phyloP scores from a whole-genome alignment of 1,140 invertebrate species.

The Procambarus virginalis region DNA sequence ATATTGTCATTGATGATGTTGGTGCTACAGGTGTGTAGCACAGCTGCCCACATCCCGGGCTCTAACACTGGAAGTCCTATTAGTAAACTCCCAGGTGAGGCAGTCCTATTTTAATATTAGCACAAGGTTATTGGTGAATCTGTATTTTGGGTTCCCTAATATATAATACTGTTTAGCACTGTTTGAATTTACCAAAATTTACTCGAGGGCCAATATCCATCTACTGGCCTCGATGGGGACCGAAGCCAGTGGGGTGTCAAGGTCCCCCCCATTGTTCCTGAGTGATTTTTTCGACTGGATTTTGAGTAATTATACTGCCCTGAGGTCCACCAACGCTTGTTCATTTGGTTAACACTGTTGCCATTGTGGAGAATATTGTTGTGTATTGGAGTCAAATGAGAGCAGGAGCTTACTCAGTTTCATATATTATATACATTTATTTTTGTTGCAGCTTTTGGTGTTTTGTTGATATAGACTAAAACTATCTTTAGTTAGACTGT shows the following conservation, averaged over 20 bases:
- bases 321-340: constrained; percentile 51
- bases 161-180: neutral
- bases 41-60: neutral
- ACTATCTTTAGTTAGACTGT: neutral
- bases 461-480: constrained; percentile 41
- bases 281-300: too few species aligned
- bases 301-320: constrained; percentile 21
- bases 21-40: neutral
- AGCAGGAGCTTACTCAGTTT: constrained; percentile 17
- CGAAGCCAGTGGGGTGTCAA: too few species aligned
- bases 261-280: too few species aligned
- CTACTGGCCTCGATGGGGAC: too few species aligned
- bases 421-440: constrained; percentile 29
- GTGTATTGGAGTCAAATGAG: constrained; percentile 29
- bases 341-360: constrained; percentile 38
- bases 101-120: neutral
- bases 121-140: neutral
- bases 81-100: neutral
- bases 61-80: neutral
- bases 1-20: neutral
- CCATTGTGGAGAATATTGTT: constrained; percentile 41
- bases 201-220: too few species aligned
- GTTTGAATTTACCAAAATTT: too few species aligned
- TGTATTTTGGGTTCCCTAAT: neutral
- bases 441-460: constrained; percentile 64